These are phyloP conservation scores for Perca flavescens DNA, from an alignment of 2,113 vertebrate species.

Conservation along the genomic window DNA sequence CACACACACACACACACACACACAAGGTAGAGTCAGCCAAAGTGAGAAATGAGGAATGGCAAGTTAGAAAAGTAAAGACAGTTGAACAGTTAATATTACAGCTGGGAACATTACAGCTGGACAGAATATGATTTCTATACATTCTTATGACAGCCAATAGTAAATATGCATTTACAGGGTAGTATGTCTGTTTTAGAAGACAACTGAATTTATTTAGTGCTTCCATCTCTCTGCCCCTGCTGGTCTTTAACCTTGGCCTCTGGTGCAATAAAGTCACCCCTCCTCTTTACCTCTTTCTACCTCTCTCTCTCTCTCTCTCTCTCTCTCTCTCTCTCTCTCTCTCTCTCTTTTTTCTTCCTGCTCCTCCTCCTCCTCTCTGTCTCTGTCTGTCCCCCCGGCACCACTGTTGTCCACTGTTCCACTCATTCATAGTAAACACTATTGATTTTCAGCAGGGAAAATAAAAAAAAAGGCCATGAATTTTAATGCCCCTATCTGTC, in stretches of 20 bases:
- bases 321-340: background rate
- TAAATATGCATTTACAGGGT: slow-evolving; percentile 71
- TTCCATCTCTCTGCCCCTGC: slow-evolving; percentile 71
- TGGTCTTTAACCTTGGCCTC: slow-evolving; percentile 89
- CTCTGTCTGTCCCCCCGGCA: slow-evolving; percentile 75
- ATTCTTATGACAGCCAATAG: slow-evolving; percentile 42
- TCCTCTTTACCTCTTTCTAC: slow-evolving; percentile 43
- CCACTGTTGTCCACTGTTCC: slow-evolving; percentile 85
- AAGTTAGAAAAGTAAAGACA: slow-evolving; percentile 45
- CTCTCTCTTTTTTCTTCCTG: slow-evolving; percentile 1
- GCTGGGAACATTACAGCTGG: slow-evolving; percentile 29
- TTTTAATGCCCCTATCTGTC: slow-evolving; percentile 89
- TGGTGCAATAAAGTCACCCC: slow-evolving; percentile 84
- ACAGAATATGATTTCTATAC: slow-evolving; percentile 46
- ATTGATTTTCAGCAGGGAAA: slow-evolving; percentile 88
- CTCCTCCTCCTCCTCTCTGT: slow-evolving; percentile 46
- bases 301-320: slow-evolving; percentile 6
- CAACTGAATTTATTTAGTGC: slow-evolving; percentile 75
- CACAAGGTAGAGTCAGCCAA: slow-evolving; percentile 39
- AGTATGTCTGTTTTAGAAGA: slow-evolving; percentile 76
- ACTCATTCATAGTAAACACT: slow-evolving; percentile 91
- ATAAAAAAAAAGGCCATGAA: slow-evolving; percentile 87
- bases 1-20: background rate
- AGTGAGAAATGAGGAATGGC: slow-evolving; percentile 39
- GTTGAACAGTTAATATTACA: slow-evolving; percentile 21